Conservation (phyloP, 2,113 vertebrate genomes). For the human region GRCh38 chr1:76321001-76321500, state of each 20-base stretch:
- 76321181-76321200: neutral
- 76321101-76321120: neutral
- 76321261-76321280: neutral
- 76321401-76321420: rapidly evolving
- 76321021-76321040: neutral
- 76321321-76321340: neutral
- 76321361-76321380: neutral
- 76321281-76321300: neutral
- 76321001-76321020: neutral
- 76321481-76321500: neutral
- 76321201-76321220: neutral
- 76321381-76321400: neutral
- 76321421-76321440: neutral
- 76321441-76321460: neutral
- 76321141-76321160: neutral
- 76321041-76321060: neutral
- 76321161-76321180: neutral
- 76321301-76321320: neutral
- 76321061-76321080: neutral
- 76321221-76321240: neutral
- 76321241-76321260: neutral
- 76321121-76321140: neutral
- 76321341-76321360: neutral
- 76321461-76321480: neutral
- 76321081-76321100: neutral